Evolutionary conservation across 2,113 vertebrate species (phyloP), one percentile per base, ranked within the genome.

Genomic region (Pteruthius melanotis): DNA sequence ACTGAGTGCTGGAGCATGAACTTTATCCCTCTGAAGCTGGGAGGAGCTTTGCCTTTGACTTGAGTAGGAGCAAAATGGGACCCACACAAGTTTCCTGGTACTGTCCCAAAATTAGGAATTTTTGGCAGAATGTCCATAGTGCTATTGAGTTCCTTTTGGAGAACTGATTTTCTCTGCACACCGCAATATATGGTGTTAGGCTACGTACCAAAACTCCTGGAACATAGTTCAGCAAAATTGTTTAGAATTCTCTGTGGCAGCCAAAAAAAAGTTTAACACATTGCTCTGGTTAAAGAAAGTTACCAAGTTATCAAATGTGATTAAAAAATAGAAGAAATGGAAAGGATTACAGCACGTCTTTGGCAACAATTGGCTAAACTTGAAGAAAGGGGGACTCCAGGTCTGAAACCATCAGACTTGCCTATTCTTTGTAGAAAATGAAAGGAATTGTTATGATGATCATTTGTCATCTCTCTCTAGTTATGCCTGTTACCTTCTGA

Each of bases 261-360:
- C 89, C 95, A 87, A 95, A 92, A 94, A 94, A 95, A 45, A 63
- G 87, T 81, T 85, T 80, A 96, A 83, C 65, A 56, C 53, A 71
- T 85, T 96, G 78, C 88, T 97, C 87, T 39, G 28, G 96, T 95
- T 97, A 96, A 97, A 97, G 57, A 93, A 97, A 96, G 74, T 89
- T 88, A 90, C 84, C 61, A 61, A 93, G 49, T 76, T 97, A 95
- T 88, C 95, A 96, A 96, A 83, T 93, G 24, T n/a, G 47, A 91
- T 89, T 95, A 96, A 94, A 75, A 97, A 97, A 92, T 93, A 94
- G 39, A 97, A 97, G 96, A 96, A 97, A 96, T 94, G 90, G 97
- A 97, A 98, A 96, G 44, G 92, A 96, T 97, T 96, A 93, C 86
- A 95, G 10, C 59, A 68, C 89, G 60, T 72, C 68, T 97, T 97